Evolutionary conservation across 2,888 invertebrate species (phyloP).

Genomic region (Pseudoips prasinana): DNA sequence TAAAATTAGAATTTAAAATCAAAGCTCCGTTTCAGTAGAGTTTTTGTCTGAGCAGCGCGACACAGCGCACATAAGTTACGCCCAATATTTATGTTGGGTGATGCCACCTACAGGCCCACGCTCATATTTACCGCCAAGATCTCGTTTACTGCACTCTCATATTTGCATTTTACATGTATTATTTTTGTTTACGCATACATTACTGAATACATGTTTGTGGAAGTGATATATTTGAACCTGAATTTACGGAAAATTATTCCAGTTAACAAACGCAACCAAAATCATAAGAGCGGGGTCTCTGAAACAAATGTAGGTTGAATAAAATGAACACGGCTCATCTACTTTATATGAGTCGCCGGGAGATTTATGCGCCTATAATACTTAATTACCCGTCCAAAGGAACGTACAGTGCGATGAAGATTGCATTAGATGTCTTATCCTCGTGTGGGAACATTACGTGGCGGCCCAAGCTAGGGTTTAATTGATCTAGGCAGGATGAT

Average conservation of each 20-base stretch:
- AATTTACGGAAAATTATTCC: neutral
- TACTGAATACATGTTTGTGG: constrained; percentile 11
- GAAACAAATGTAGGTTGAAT: no score
- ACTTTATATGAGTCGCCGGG: no score
- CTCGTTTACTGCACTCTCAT: constrained; percentile 53
- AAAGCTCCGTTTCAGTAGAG: constrained; percentile 67
- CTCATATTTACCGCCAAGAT: constrained; percentile 62
- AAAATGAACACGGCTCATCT: no score
- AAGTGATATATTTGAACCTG: no score
- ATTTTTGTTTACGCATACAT: constrained; percentile 38
- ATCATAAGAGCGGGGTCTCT: no score
- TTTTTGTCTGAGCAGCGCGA: constrained; percentile 61
- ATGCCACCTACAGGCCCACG: constrained; percentile 60
- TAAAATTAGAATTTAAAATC: constrained; percentile 80
- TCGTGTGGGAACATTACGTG: constrained; percentile 39
- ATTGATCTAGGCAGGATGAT: constrained; percentile 63
- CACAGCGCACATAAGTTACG: constrained; percentile 63
- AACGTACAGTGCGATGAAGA: constrained; percentile 23
- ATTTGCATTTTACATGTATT: constrained; percentile 59
- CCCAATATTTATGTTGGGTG: constrained; percentile 64
- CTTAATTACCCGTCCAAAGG: constrained; percentile 16
- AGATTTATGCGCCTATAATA: constrained; percentile 11
- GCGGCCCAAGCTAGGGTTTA: constrained; percentile 46
- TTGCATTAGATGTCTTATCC: constrained; percentile 39
- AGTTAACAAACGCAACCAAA: no score